Evolutionary conservation across 2,888 invertebrate species (phyloP), one percentile per base, ranked within the genome.

Genomic region (Torymus aiolomorphi): DNA sequence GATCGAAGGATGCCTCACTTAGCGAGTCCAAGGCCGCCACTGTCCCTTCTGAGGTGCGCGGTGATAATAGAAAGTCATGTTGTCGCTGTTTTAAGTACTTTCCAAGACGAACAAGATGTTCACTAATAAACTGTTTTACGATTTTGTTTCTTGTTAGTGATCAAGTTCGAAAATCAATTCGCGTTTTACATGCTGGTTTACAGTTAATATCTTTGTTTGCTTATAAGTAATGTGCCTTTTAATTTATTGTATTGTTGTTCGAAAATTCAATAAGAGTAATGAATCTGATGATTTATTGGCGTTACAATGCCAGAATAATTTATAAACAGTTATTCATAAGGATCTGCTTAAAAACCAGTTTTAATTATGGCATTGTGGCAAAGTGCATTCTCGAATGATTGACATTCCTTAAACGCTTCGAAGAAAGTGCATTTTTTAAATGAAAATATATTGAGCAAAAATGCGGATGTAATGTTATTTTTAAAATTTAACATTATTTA

Each of bases 1-100:
- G 65, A 71, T 77, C 56, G 24, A 49, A 63, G 57, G 49, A 51
- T 24, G 42, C 20, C 20, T 42, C 42, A 42, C 42, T 42, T 57
- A 4, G 20, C 31, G n/a, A 67, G n/a, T 24, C 49, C 16, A 69
- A 57, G 69, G 0, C 56, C 24, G 65, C 11, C 16, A 18, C 18
- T 18, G 24, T 24, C 18, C 20, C 12, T 59, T 18, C 20, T 16
- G 2, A 59, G 57, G 12, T 61, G 20, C 42, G 8, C 42, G 42
- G 8, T 8, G 8, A 8, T 42, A 42, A 42, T 10, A 42, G 42
- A 42, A 42, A 42, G 42, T 10, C 42, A 10, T 42, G 42, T 42
- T 42, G 42, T 8, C 42, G 42, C 42, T 42, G 4, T 42, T 42
- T 42, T 42, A 8, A 5, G 42, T 10, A 42, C 42, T 31, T 1